Conservation (phyloP, 2,797 vertebrate genomes). For the Columba guinea region DNA sequence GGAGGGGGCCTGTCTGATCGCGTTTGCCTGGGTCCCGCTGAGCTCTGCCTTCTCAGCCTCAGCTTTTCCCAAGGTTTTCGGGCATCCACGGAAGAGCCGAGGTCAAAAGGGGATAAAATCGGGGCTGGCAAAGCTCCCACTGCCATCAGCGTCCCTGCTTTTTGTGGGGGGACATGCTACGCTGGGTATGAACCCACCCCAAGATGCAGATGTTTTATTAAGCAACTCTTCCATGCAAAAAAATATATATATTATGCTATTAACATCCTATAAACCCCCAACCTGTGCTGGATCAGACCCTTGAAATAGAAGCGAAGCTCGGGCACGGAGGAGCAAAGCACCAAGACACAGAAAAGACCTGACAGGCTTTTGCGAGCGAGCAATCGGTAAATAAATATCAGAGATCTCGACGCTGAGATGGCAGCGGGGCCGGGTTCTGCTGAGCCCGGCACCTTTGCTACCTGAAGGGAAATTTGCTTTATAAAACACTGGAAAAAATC, state of each 20-base stretch:
- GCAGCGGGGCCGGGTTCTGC: neutral
- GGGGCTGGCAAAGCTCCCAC: neutral
- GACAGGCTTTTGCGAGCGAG: neutral
- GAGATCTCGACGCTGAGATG: neutral
- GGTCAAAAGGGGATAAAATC: neutral
- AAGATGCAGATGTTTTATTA: neutral
- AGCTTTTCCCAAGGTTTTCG: neutral
- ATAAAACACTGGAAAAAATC: neutral
- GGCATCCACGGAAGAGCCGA: neutral
- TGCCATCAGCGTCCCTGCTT: neutral
- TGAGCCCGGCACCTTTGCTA: neutral
- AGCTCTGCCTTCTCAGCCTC: neutral
- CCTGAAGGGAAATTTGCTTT: neutral
- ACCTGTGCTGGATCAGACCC: neutral
- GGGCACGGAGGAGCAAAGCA: accelerated
- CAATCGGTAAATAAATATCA: neutral
- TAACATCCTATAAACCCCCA: neutral
- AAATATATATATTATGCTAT: neutral
- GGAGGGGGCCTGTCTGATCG: neutral
- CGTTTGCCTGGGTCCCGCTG: neutral
- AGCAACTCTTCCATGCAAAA: neutral
- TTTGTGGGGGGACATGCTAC: accelerated
- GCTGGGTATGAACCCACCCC: neutral
- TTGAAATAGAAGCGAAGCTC: accelerated
- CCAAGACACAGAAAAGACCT: neutral